phyloP scores from a whole-genome alignment of 2,113 vertebrate species.

The Archilochus colubris region DNA sequence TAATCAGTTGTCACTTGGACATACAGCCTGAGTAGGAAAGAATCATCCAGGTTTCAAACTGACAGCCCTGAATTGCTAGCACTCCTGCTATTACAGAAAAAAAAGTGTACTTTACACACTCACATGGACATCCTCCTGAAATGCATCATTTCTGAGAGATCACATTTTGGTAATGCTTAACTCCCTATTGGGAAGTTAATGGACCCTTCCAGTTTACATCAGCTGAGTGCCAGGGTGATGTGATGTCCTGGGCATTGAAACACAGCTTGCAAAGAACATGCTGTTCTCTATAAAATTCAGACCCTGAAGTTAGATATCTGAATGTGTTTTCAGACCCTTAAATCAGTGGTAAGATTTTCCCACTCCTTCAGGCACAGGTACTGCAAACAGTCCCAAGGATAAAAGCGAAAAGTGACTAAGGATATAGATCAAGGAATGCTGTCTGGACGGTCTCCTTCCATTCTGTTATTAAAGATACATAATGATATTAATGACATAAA shows the following conservation, averaged over 20 bases:
- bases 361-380: not conserved
- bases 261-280: conserved; percentile 18
- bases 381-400: not conserved
- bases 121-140: not conserved
- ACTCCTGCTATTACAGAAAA: not conserved
- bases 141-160: not conserved
- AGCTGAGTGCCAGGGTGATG: conserved; percentile 7
- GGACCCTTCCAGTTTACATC: conserved; percentile 10
- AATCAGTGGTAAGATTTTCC: not conserved
- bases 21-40: not conserved
- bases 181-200: conserved; percentile 37
- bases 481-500: not conserved
- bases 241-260: not conserved
- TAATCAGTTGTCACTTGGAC: not conserved
- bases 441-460: not conserved
- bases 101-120: not conserved
- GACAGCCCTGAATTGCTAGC: not conserved
- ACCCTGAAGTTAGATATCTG: not conserved
- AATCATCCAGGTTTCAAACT: not conserved
- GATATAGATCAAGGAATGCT: not conserved
- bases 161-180: not conserved
- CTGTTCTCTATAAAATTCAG: not conserved
- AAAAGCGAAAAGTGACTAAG: not conserved
- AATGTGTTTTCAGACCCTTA: not conserved
- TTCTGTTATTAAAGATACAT: not conserved